Conservation (phyloP, 1,140 invertebrate genomes). For the Rhyacophila brunnea region DNA sequence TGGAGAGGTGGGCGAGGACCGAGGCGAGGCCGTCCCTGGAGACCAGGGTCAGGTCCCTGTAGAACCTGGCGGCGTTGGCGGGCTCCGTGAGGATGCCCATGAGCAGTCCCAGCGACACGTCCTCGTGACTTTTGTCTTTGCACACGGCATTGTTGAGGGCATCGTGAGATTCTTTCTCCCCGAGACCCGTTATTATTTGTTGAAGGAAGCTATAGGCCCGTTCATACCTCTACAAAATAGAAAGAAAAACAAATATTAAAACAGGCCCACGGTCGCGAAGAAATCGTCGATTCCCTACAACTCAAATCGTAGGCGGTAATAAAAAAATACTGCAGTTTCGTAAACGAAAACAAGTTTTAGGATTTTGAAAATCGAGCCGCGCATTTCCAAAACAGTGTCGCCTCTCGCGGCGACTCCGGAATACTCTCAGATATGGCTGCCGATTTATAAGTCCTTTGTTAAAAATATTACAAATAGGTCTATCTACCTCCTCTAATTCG, state of each 20-base stretch:
- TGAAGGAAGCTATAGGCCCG: constrained; percentile 75
- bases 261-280: neutral
- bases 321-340: too few relatives aligned
- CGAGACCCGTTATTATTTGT: constrained; percentile 74
- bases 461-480: constrained; percentile 51
- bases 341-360: too few relatives aligned
- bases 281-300: too few relatives aligned
- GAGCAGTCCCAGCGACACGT: constrained; percentile 87
- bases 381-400: constrained; percentile 34
- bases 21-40: constrained; percentile 83
- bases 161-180: constrained; percentile 92
- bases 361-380: constrained; percentile 35
- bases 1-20: constrained; percentile 76
- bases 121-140: constrained; percentile 87
- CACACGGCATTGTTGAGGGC: constrained; percentile 83
- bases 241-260: constrained; percentile 34
- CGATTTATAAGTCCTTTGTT: constrained; percentile 57
- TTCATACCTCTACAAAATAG: constrained; percentile 82
- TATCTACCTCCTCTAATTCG: constrained; percentile 78
- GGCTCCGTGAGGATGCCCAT: constrained; percentile 88
- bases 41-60: constrained; percentile 87
- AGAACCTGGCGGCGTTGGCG: constrained; percentile 78
- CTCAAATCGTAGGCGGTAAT: too few relatives aligned
- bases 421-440: constrained; percentile 57
- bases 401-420: constrained; percentile 50